Evolutionary conservation across 2,797 vertebrate species (phyloP).

Genomic region (Tapirus indicus): DNA sequence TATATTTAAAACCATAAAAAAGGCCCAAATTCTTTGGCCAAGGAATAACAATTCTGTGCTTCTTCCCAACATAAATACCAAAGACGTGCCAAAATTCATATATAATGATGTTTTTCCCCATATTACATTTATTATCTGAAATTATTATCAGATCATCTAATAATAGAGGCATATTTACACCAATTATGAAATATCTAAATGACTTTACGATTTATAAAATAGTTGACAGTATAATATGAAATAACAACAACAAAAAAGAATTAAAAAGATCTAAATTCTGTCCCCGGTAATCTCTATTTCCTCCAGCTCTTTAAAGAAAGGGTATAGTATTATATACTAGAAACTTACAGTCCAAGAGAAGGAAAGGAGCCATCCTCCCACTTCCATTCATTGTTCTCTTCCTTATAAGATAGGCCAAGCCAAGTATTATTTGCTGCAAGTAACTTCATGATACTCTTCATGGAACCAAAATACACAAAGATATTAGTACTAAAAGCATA

Average conservation of each 20-base stretch:
- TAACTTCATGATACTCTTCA: neutral
- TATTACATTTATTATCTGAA: neutral
- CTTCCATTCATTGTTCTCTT: neutral
- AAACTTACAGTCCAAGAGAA: conserved; percentile 23
- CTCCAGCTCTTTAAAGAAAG: neutral
- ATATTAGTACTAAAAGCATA: neutral
- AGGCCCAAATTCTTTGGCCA: neutral
- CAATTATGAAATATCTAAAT: neutral
- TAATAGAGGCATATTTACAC: neutral
- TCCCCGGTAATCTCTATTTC: neutral
- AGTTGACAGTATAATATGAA: neutral
- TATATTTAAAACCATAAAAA: neutral
- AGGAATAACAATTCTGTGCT: neutral
- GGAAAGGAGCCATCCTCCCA: neutral
- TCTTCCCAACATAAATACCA: neutral
- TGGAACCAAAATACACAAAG: neutral
- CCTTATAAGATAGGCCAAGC: neutral
- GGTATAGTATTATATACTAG: too few species aligned
- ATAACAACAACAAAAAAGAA: neutral
- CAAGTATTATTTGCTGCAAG: neutral
- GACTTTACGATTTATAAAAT: neutral
- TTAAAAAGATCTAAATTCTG: neutral
- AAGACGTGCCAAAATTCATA: neutral
- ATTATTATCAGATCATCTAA: neutral
- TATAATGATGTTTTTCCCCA: neutral